Evolutionary conservation across 2,797 vertebrate genomes (phyloP).

Genomic region (Macropodus opercularis): DNA sequence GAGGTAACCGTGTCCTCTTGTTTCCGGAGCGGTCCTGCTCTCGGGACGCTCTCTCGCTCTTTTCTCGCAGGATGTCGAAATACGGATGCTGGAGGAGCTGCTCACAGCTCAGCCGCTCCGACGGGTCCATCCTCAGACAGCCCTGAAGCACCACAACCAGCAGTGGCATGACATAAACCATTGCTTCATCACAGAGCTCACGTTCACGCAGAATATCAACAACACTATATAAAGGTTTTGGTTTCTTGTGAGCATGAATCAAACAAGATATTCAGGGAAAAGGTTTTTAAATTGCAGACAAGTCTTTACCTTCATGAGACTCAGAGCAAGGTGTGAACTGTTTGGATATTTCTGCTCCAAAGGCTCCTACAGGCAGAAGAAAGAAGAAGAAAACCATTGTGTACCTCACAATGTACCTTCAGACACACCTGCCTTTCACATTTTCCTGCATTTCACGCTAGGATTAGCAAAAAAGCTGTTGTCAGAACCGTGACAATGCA

Average conservation of each 20-base stretch:
- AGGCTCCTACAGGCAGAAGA: constrained; percentile 83
- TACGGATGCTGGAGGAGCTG: constrained; percentile 91
- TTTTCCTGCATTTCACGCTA: too few relatives aligned
- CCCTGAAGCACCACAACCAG: constrained; percentile 70
- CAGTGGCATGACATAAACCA: not conserved
- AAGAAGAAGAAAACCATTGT: not conserved
- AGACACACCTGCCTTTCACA: not conserved
- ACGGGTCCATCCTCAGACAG: constrained; percentile 92
- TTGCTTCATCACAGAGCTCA: too few relatives aligned
- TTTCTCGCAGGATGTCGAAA: constrained; percentile 87
- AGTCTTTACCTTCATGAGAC: constrained; percentile 90
- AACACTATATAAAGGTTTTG: too few relatives aligned
- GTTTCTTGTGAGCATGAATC: too few relatives aligned
- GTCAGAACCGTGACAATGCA: not conserved
- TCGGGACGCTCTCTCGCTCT: constrained; percentile 64
- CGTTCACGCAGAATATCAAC: too few relatives aligned
- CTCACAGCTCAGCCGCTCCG: constrained; percentile 87
- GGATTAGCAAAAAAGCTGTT: too few relatives aligned
- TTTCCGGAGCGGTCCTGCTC: constrained; percentile 78
- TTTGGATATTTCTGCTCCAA: constrained; percentile 90
- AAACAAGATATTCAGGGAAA: not conserved
- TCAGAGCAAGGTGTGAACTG: constrained; percentile 86
- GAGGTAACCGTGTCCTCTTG: constrained; percentile 77
- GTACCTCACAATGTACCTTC: not conserved
- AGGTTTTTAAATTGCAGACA: not conserved